phyloP scores from a whole-genome alignment of 2,888 invertebrate genomes.

The Ypsolopha sequella region DNA sequence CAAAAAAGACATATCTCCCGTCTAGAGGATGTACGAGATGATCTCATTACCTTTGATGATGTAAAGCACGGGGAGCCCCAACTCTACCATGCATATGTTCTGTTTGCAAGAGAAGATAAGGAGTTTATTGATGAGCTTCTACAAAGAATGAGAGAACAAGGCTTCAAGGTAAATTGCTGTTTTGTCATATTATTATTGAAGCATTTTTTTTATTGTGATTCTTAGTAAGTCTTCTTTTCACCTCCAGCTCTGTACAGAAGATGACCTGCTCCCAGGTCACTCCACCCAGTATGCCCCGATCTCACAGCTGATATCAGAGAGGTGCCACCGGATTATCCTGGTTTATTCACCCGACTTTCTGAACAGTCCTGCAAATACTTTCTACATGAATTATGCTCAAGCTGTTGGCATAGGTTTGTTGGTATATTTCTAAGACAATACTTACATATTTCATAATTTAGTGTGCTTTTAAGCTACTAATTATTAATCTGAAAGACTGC shows the following conservation, averaged over 20 bases:
- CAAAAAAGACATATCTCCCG: neutral
- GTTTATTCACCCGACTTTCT: conserved; percentile 84
- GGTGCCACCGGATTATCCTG: conserved; percentile 84
- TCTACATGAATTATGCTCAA: conserved; percentile 85
- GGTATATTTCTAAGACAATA: too few species aligned
- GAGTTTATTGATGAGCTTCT: conserved; percentile 77
- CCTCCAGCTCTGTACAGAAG: conserved; percentile 79
- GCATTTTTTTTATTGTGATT: neutral
- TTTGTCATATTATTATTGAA: conserved; percentile 1
- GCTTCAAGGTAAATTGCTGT: conserved; percentile 67
- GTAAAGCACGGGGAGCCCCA: conserved; percentile 59
- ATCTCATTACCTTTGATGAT: conserved; percentile 66
- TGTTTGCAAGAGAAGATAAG: conserved; percentile 81
- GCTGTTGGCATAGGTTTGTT: conserved; percentile 81
- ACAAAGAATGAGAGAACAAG: conserved; percentile 72
- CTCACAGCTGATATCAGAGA: conserved; percentile 77
- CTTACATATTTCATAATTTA: too few species aligned
- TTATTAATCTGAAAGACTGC: neutral
- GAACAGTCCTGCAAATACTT: conserved; percentile 79
- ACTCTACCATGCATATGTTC: conserved; percentile 82
- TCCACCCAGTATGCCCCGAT: conserved; percentile 80
- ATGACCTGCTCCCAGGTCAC: conserved; percentile 79
- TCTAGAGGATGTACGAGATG: conserved; percentile 14
- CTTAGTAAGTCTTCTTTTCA: neutral
- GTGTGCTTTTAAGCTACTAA: neutral